phyloP scores from a whole-genome alignment of 2,113 vertebrate genomes.

The Psilopsiagon aurifrons region DNA sequence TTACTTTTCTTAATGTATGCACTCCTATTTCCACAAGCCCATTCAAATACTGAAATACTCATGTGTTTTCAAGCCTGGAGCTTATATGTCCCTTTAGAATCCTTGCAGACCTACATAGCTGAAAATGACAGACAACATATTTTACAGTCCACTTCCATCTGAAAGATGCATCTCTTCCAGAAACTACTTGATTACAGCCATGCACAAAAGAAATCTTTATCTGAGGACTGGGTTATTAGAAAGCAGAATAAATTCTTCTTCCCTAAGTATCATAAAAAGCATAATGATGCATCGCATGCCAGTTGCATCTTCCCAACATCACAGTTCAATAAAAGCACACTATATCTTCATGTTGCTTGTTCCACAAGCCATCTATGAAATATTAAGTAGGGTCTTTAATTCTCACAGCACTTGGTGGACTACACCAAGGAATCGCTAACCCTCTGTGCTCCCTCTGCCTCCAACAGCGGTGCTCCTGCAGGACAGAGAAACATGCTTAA shows the following conservation, averaged over 20 bases:
- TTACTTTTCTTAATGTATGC: neutral
- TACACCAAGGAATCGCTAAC: neutral
- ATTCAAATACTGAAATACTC: neutral
- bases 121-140: neutral
- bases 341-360: neutral
- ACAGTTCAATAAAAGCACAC: neutral
- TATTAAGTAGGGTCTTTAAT: neutral
- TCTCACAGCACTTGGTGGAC: neutral
- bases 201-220: neutral
- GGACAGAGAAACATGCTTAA: accelerated
- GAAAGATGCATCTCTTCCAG: neutral
- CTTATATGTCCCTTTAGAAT: neutral
- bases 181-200: neutral
- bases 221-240: neutral
- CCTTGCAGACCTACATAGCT: neutral
- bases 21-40: neutral
- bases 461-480: neutral
- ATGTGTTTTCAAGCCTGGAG: neutral
- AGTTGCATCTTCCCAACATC: neutral
- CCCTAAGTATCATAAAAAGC: neutral
- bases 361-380: neutral
- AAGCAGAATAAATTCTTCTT: neutral
- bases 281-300: neutral
- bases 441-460: neutral
- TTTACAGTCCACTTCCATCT: neutral